Percentiles rank a stretch among this genome's conserved stretches.
Conservation (phyloP, 2,113 vertebrate genomes). For the Siphamia tubifer region DNA sequence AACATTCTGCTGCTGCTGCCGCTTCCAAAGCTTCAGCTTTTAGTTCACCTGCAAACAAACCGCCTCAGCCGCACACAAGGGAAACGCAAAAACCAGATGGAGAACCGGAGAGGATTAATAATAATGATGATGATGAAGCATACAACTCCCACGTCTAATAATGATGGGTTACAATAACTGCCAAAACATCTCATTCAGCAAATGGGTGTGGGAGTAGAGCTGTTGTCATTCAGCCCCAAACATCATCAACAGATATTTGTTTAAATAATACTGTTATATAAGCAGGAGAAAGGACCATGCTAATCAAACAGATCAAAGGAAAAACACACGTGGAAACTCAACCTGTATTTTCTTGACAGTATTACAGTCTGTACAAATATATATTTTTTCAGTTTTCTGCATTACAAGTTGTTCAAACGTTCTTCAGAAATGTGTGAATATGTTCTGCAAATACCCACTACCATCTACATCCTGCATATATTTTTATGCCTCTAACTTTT, state of each 20-base stretch:
- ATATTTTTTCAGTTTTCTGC: too few species aligned
- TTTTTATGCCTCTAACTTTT: too few species aligned
- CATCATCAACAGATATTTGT: conserved; percentile 29
- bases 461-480: too few species aligned
- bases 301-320: not conserved
- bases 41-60: conserved; percentile 30
- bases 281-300: not conserved
- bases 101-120: not conserved
- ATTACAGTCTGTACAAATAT: too few species aligned
- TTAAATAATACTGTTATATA: conserved; percentile 38
- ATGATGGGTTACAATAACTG: conserved; percentile 35
- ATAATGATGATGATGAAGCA: conserved; percentile 6
- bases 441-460: too few species aligned
- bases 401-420: too few species aligned
- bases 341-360: not conserved
- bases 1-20: not conserved
- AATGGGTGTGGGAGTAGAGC: conserved; percentile 34
- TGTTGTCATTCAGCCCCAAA: conserved; percentile 30
- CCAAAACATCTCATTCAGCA: conserved; percentile 34
- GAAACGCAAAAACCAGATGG: not conserved
- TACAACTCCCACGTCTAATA: conserved; percentile 35
- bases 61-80: not conserved
- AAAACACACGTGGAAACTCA: not conserved
- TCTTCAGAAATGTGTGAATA: too few species aligned
- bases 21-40: not conserved